Percentiles rank a stretch among this genome's conserved stretches.
Conservation (phyloP, 2,888 invertebrate species). For the Acronicta alni region DNA sequence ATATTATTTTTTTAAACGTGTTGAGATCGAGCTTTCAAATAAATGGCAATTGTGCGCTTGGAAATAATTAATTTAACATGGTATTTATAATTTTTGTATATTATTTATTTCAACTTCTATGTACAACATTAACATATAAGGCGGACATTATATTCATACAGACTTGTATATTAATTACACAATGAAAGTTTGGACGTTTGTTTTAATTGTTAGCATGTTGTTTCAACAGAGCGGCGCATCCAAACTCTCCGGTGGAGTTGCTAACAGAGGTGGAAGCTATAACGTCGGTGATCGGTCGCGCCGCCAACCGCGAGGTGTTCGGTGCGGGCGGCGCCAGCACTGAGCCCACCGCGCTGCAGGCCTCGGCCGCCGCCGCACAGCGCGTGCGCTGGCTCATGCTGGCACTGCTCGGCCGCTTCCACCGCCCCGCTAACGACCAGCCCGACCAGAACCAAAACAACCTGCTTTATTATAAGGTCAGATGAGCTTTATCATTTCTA, state of each 20-base stretch:
- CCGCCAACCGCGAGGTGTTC: constrained; percentile 88
- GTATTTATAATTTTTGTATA: no score
- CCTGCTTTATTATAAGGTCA: constrained; percentile 73
- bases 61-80: no score
- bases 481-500: neutral
- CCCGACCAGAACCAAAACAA: constrained; percentile 53
- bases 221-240: constrained; percentile 79
- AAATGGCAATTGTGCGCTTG: no score
- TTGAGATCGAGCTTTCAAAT: no score
- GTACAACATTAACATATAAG: no score
- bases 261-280: constrained; percentile 93
- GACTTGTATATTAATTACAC: no score
- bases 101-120: no score
- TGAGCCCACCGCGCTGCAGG: constrained; percentile 66
- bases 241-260: constrained; percentile 90
- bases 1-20: no score
- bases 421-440: constrained; percentile 55
- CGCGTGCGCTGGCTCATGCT: constrained; percentile 93
- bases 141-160: no score
- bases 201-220: no score
- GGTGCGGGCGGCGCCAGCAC: constrained; percentile 59
- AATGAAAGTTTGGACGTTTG: no score
- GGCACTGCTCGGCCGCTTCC: constrained; percentile 92
- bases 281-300: constrained; percentile 93
- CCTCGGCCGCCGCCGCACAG: constrained; percentile 89